Evolutionary conservation across 2,797 vertebrate genomes (phyloP).

Genomic region (Xyrichtys novacula): DNA sequence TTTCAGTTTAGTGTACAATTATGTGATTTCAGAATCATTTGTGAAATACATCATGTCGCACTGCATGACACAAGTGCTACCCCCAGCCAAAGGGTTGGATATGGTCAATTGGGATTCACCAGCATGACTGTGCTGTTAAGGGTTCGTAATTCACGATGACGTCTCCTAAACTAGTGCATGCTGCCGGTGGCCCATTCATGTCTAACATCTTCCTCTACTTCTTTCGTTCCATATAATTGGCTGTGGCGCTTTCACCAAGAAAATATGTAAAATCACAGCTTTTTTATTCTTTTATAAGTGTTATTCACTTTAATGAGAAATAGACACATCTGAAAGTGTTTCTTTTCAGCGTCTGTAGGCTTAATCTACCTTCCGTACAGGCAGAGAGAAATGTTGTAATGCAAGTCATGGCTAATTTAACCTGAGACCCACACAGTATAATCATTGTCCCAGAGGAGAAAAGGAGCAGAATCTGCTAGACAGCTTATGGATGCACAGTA

Average conservation of each 20-base stretch:
- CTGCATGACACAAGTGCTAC: conserved; percentile 58
- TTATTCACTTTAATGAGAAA: conserved; percentile 61
- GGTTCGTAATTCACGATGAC: conserved; percentile 68
- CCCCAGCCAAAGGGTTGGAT: conserved; percentile 72
- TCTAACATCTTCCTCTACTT: conserved; percentile 41
- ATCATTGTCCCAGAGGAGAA: conserved; percentile 61
- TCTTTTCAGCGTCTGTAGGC: conserved; percentile 17
- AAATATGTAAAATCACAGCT: conserved; percentile 53
- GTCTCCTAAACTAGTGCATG: conserved; percentile 52
- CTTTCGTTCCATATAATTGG: conserved; percentile 36
- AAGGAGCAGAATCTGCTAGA: conserved; percentile 67
- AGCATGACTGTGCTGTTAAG: conserved; percentile 66
- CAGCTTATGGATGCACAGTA: conserved; percentile 77
- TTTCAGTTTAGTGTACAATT: conserved; percentile 54
- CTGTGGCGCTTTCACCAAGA: conserved; percentile 41
- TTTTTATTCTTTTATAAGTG: conserved; percentile 38
- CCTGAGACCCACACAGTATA: conserved; percentile 63
- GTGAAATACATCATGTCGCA: conserved; percentile 68
- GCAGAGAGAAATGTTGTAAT: conserved; percentile 57
- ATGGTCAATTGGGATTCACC: conserved; percentile 63
- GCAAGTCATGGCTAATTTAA: conserved; percentile 75
- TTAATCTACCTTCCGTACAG: conserved; percentile 23
- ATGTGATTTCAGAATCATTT: conserved; percentile 67
- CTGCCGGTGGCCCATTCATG: conserved; percentile 39
- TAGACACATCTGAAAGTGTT: conserved; percentile 30